Base-by-base conservation (phyloP, 2,888 invertebrate genomes). In the Lordiphosa fenestrarum region DNA sequence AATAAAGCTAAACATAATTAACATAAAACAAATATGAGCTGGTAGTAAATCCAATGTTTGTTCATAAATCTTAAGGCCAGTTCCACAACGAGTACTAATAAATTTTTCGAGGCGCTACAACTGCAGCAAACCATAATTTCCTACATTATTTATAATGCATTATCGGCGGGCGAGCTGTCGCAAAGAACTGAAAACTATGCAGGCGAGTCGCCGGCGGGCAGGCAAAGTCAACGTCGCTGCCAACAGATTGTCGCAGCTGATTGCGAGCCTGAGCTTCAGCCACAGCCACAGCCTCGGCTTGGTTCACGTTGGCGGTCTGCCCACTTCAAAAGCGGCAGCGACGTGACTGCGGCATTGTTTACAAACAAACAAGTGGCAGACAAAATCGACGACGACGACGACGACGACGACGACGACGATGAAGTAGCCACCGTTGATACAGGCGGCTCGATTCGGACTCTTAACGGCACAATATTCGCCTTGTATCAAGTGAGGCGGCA, bases 331-430 rank as follows among this genome's bases (percentile, higher is more conserved):
- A 74, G 82, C 51, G 56, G 50, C 67, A 44, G 70, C 70, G 62
- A 59, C 68, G 76, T 55, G 71, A 63, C 76, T 67, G 80, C 76
- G 67, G 59, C 61, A 69, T 81, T 80, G 78, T 80, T 81, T 84
- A 73, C 72, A 69, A 77, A 78, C 76, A 78, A 75, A 72, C 60
- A 60, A 60, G 66, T 65, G 47, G 72, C 63, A 42, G 53, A 55
- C 53, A 33, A 40, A 21, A 37, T 7, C 13, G n/a, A 55, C 10
- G 25, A 39, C 52, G 15, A 25, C 46, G 39, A n/a, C 13, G n/a
- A 55, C 10, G 25, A 39, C 52, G 15, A 25, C 46, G 39, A n/a
- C 13, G n/a, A 55, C 10, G 25, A 39, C 52, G 15, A 25, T 42
- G 39, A 40, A 33, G 15, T 44, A 44, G 44, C 44, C 44, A 44